Evolutionary conservation across 1,140 invertebrate genomes (phyloP).

Genomic region (Chironomus striatipennis): DNA sequence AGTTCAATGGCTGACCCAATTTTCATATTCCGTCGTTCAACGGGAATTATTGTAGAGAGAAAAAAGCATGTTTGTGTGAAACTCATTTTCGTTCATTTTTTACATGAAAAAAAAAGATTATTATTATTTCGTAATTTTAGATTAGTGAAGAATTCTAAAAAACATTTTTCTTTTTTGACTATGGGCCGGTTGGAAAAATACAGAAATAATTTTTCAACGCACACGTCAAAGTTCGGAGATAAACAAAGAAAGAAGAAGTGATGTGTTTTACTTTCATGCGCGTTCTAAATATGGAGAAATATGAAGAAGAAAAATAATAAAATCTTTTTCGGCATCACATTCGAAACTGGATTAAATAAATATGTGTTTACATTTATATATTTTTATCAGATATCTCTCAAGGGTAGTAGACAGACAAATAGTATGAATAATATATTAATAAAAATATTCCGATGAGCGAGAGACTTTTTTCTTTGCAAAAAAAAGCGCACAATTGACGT

Average conservation of each 20-base stretch:
- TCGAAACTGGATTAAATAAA: no score
- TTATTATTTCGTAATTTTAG: no score
- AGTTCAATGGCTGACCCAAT: constrained; percentile 23
- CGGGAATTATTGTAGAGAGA: constrained; percentile 21
- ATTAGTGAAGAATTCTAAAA: no score
- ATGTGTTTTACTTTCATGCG: no score
- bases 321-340: no score
- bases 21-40: constrained; percentile 17
- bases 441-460: neutral
- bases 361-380: no score
- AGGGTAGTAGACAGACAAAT: constrained; percentile 12
- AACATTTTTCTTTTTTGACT: neutral
- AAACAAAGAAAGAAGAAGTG: neutral
- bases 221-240: neutral
- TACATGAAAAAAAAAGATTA: neutral
- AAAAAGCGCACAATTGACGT: neutral
- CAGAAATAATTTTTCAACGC: neutral
- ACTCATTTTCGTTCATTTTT: neutral
- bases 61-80: constrained; percentile 3
- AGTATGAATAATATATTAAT: neutral
- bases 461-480: neutral
- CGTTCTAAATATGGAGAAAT: no score
- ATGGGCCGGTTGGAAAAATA: neutral
- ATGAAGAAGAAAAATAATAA: no score
- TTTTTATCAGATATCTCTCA: constrained; percentile 8